Conservation (phyloP, 35 echinoderm and acorn worm genomes). For the Apostichopus japonicus region DNA sequence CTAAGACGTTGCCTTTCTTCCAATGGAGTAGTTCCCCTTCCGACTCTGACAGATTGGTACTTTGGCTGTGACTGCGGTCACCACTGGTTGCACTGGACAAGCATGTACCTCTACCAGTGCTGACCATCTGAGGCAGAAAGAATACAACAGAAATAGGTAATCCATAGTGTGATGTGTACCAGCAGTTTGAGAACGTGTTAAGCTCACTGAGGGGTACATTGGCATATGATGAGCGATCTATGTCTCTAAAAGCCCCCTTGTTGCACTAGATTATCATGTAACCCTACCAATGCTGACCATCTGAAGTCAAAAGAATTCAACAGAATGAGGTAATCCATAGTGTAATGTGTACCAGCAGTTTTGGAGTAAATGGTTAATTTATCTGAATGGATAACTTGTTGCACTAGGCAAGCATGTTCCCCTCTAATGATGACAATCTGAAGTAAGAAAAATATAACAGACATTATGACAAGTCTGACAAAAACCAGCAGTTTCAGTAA, state of each 20-base stretch:
- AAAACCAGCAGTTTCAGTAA: no score
- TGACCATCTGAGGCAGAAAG: conserved; percentile 28
- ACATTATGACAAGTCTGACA: no score
- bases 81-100: conserved; percentile 75
- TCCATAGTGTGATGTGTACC: background rate
- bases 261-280: conserved; percentile 52
- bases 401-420: no score
- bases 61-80: conserved; percentile 80
- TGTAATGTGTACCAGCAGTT: no score
- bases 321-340: background rate
- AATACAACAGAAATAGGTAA: background rate
- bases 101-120: conserved; percentile 29
- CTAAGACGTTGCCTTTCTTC: conserved; percentile 95
- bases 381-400: no score
- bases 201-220: no score
- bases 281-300: conserved; percentile 32
- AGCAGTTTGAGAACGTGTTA: no score
- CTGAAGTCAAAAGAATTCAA: conserved; percentile 11
- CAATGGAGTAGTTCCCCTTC: conserved; percentile 87
- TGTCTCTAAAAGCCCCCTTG: conserved; percentile 40
- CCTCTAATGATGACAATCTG: no score
- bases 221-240: no score
- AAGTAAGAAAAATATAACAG: no score
- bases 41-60: conserved; percentile 68
- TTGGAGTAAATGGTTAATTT: no score